Conservation (phyloP, 2,113 vertebrate genomes). For the Trachemys scripta region DNA sequence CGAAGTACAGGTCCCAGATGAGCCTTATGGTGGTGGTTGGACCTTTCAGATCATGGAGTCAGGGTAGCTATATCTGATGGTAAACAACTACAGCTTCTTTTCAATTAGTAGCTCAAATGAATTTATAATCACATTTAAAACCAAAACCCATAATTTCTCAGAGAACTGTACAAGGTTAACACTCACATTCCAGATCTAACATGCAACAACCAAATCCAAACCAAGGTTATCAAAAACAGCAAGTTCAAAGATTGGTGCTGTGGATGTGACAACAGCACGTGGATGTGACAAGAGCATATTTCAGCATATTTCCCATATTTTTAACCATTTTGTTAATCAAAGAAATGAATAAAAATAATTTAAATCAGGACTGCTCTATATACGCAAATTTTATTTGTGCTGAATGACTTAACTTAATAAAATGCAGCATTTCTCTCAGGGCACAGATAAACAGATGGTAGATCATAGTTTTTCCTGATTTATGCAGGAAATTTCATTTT, state of each 20-base stretch:
- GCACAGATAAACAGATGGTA: background rate
- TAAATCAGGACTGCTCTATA: background rate
- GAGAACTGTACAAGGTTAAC: slow-evolving; percentile 56
- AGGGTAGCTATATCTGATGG: slow-evolving; percentile 47
- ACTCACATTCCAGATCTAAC: slow-evolving; percentile 66
- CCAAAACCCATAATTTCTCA: slow-evolving; percentile 62
- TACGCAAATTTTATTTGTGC: background rate
- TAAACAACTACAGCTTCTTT: slow-evolving; percentile 15
- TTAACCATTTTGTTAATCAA: background rate
- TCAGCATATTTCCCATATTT: slow-evolving; percentile 5
- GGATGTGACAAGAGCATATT: background rate
- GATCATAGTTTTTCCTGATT: background rate
- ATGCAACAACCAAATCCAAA: slow-evolving; percentile 54
- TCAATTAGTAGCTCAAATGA: slow-evolving; percentile 65
- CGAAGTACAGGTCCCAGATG: background rate
- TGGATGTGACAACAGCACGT: background rate
- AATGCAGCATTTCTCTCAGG: background rate
- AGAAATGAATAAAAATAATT: background rate
- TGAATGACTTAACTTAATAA: background rate
- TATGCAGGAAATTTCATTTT: background rate
- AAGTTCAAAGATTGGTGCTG: slow-evolving; percentile 40
- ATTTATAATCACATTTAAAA: slow-evolving; percentile 75
- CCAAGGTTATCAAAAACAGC: slow-evolving; percentile 41
- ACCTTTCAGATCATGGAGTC: slow-evolving; percentile 28
- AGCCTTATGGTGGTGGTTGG: background rate